These are phyloP conservation scores for Archivesica marissinica DNA, from an alignment of 1,140 invertebrate species.

Conservation along the genomic window DNA sequence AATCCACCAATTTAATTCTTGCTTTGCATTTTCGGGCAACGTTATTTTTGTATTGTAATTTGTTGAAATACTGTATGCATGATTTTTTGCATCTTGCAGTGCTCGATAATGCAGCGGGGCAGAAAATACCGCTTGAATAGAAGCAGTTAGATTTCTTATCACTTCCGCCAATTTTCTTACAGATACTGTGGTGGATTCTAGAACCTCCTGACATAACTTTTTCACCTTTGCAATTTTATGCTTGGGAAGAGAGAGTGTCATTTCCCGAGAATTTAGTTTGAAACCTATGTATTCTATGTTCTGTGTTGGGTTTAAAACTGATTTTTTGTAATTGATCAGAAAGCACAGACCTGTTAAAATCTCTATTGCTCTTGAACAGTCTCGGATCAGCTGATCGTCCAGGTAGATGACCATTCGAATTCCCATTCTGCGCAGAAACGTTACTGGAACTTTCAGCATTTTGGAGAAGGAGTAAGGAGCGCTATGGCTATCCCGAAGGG, in stretches of 20 bases:
- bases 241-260: background rate
- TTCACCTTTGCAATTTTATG: background rate
- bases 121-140: background rate
- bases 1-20: background rate
- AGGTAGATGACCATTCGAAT: slow-evolving; percentile 39
- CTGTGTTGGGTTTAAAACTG: slow-evolving; percentile 27
- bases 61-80: background rate
- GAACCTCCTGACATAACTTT: background rate
- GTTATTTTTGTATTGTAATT: background rate
- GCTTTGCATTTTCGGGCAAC: background rate
- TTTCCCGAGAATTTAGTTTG: background rate
- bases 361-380: background rate
- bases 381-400: slow-evolving; percentile 35
- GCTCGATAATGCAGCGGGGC: background rate
- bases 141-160: background rate
- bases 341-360: background rate
- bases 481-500: slow-evolving; percentile 48
- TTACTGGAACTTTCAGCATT: slow-evolving; percentile 27
- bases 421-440: slow-evolving; percentile 8
- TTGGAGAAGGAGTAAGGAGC: slow-evolving; percentile 34
- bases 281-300: slow-evolving; percentile 16
- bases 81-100: background rate
- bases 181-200: background rate
- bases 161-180: background rate
- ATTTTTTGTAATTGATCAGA: slow-evolving; percentile 34